phyloP scores from a whole-genome alignment of 1,140 invertebrate genomes.

The Medauroidea extradentata region DNA sequence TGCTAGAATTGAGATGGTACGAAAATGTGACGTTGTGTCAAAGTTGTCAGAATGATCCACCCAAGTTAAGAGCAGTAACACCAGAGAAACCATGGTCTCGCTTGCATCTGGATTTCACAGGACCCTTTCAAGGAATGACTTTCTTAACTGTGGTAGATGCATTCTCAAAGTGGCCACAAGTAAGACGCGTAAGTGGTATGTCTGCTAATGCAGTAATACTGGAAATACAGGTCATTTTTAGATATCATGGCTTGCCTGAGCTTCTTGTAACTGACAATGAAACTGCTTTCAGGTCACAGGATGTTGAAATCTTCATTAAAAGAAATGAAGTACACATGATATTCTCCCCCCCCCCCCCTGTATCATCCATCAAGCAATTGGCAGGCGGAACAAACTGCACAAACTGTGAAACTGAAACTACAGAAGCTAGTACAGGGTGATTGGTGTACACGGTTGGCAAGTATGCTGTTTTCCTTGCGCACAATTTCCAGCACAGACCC shows the following conservation, averaged over 20 bases:
- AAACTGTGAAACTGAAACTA: slow-evolving; percentile 4
- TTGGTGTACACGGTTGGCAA: not conserved
- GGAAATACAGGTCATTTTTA: slow-evolving; percentile 22
- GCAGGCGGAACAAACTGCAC: slow-evolving; percentile 27
- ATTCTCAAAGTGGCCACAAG: slow-evolving; percentile 41
- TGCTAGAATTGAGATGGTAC: slow-evolving; percentile 27
- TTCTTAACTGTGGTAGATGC: slow-evolving; percentile 30
- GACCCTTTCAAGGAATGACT: slow-evolving; percentile 12
- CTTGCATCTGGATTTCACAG: slow-evolving; percentile 32
- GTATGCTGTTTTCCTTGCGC: slow-evolving; percentile 1
- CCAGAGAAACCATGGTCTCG: slow-evolving; percentile 42
- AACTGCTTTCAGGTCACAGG: slow-evolving; percentile 19
- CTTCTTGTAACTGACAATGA: slow-evolving; percentile 30
- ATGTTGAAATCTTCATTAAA: slow-evolving; percentile 26
- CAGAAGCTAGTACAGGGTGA: not conserved
- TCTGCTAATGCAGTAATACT: slow-evolving; percentile 4
- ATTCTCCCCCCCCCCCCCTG: slow-evolving; percentile 14
- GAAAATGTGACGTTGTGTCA: slow-evolving; percentile 7
- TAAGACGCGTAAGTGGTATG: slow-evolving; percentile 17
- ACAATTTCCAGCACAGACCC: not conserved
- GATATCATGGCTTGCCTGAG: slow-evolving; percentile 21
- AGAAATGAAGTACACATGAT: slow-evolving; percentile 22
- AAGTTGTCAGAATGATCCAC: slow-evolving; percentile 18
- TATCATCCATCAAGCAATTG: slow-evolving; percentile 28
- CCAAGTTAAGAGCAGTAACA: slow-evolving; percentile 26